These are phyloP conservation scores for Chunga burmeisteri DNA, from an alignment of 2,113 vertebrate genomes.

Conservation along the genomic window DNA sequence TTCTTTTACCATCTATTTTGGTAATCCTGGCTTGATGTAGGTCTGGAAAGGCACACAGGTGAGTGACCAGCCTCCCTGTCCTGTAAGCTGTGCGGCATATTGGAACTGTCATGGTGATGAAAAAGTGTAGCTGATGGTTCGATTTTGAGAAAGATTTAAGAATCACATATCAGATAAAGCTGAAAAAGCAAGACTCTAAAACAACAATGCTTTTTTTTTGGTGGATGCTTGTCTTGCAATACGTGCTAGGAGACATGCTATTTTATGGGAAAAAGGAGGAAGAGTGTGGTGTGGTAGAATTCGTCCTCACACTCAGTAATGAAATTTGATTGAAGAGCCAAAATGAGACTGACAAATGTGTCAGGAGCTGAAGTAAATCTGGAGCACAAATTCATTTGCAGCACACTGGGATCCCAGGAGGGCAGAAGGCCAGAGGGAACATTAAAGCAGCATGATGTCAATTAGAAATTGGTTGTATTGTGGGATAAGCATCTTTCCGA, in stretches of 20 bases:
- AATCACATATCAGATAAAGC: background rate
- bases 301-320: background rate
- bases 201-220: background rate
- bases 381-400: background rate
- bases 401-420: constrained; percentile 4
- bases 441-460: constrained; percentile 34
- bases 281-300: background rate
- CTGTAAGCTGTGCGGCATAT: background rate
- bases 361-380: background rate
- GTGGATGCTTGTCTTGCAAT: background rate
- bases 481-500: constrained; percentile 10
- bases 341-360: background rate
- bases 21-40: background rate
- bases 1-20: background rate
- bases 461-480: constrained; percentile 36
- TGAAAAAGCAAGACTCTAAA: background rate
- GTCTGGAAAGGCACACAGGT: background rate
- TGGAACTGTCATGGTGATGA: background rate
- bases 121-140: background rate
- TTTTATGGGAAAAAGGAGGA: background rate
- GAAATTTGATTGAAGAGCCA: background rate
- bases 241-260: background rate
- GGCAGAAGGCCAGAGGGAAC: constrained; percentile 28
- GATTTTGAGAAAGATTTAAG: background rate
- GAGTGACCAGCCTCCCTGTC: background rate